Evolutionary conservation across 2,888 invertebrate genomes (phyloP).

Genomic region (Sepioteuthis lessoniana): DNA sequence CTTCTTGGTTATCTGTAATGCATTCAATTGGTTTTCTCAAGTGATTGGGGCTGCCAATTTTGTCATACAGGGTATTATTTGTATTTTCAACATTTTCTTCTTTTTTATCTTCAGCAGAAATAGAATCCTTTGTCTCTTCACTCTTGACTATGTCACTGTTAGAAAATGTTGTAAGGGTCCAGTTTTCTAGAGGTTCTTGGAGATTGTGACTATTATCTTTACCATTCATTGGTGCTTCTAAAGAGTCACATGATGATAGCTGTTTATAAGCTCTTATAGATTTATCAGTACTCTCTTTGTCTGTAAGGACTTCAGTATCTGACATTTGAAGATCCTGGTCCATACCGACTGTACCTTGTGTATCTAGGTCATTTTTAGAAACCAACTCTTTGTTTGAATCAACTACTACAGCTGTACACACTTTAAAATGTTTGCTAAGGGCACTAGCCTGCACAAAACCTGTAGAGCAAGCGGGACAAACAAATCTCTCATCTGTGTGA

Average conservation of each 20-base stretch:
- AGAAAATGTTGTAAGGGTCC: conserved; percentile 33
- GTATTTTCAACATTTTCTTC: background rate
- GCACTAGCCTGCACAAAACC: background rate
- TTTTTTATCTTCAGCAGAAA: background rate
- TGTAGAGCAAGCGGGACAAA: background rate
- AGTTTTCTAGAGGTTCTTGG: background rate
- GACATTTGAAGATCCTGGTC: background rate
- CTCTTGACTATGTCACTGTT: background rate
- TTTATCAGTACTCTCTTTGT: background rate
- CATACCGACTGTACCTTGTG: background rate
- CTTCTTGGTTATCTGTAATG: background rate
- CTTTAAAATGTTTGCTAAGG: background rate
- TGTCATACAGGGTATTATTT: background rate
- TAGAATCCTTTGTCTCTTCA: background rate
- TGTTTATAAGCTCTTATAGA: background rate
- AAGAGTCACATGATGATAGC: background rate
- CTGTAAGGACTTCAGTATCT: background rate
- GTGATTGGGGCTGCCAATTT: background rate
- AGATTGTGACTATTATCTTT: background rate
- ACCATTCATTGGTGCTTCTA: background rate
- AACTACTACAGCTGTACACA: background rate
- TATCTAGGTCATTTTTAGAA: background rate
- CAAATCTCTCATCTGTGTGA: background rate
- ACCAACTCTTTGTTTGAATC: background rate
- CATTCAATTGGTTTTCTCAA: background rate